Evolutionary conservation across 2,797 vertebrate genomes (phyloP).

Genomic region (Diplodus puntazzo): DNA sequence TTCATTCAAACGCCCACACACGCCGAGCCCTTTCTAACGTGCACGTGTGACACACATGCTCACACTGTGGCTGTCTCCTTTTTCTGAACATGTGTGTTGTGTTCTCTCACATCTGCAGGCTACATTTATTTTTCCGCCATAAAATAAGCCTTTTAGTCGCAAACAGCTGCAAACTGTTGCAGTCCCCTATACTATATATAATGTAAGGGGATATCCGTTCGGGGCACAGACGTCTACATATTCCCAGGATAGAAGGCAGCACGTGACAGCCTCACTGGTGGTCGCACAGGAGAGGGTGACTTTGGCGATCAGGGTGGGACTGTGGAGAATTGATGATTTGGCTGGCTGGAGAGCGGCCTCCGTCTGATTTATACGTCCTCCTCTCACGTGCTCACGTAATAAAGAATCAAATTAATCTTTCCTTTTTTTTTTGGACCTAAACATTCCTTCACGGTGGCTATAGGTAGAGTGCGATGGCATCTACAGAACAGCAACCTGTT

Average conservation of each 20-base stretch:
- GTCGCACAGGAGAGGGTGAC: slow-evolving; percentile 46
- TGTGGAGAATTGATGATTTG: slow-evolving; percentile 72
- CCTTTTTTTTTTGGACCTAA: not conserved
- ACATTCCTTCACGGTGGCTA: not conserved
- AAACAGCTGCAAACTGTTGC: slow-evolving; percentile 42
- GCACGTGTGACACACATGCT: slow-evolving; percentile 49
- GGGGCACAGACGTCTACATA: slow-evolving; percentile 21
- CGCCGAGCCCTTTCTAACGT: slow-evolving; percentile 31
- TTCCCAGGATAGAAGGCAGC: slow-evolving; percentile 22
- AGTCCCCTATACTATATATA: slow-evolving; percentile 18
- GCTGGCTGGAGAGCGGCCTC: slow-evolving; percentile 17
- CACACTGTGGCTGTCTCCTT: slow-evolving; percentile 4
- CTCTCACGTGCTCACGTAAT: slow-evolving; percentile 3
- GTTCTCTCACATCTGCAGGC: slow-evolving; percentile 50
- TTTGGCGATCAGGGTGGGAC: slow-evolving; percentile 63
- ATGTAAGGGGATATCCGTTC: slow-evolving; percentile 13
- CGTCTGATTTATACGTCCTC: slow-evolving; percentile 54
- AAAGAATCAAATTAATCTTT: slow-evolving; percentile 24
- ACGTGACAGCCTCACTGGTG: slow-evolving; percentile 25
- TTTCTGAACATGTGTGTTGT: slow-evolving; percentile 29
- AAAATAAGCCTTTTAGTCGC: slow-evolving; percentile 14
- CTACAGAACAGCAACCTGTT: not conserved
- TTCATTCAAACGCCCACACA: slow-evolving; percentile 33
- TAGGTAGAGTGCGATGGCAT: not conserved
- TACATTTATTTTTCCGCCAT: slow-evolving; percentile 36